Base-by-base conservation (phyloP, 2,797 vertebrate species). In the Acrocephalus scirpaceus region DNA sequence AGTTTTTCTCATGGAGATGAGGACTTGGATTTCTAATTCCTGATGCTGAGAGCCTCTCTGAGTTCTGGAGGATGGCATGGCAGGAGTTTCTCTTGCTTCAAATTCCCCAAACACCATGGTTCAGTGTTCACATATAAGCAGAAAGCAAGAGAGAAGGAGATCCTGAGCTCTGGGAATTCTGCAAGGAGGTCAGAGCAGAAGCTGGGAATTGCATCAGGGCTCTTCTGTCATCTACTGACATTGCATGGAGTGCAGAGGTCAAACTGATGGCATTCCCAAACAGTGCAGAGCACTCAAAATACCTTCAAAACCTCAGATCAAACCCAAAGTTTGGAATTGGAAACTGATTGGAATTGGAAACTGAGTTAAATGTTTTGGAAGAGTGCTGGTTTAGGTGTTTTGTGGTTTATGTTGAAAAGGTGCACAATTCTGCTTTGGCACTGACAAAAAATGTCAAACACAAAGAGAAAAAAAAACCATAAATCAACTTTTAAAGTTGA, bases 401-500 rank as follows among this genome's bases (percentile, higher is more conserved):
- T 5, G 1, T 60, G 56, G 0, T 67, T 89, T 54, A 26, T 69
- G 16, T 30, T 87, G 76, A 71, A 58, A 58, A 66, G 23, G 8
- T 30, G 16, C 9, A 5, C 1, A 20, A 3, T 66, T 79, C 64
- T 82, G 48, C 32, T 61, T 81, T 61, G 42, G 36, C n/a, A 7
- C 44, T 38, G 34, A 58, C 58, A 48, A 70, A 45, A 8, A 25
- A 1, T 21, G 38, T 11, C 5, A 34, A 36, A 69, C 5, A 9
- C 7, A 27, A 57, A 69, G 20, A 5, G 2, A 7, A 4, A 11
- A 14, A 40, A 20, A 5, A 2, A 1, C 4, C 5, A 30, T 9
- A 56, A 47, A 18, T 7, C 8, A 47, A 44, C 20, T 70, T 54
- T 50, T 6, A 11, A 66, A 58, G 14, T 2, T 69, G 32, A 38